phyloP scores from a whole-genome alignment of 2,888 invertebrate species.

The Endotricha flammealis region DNA sequence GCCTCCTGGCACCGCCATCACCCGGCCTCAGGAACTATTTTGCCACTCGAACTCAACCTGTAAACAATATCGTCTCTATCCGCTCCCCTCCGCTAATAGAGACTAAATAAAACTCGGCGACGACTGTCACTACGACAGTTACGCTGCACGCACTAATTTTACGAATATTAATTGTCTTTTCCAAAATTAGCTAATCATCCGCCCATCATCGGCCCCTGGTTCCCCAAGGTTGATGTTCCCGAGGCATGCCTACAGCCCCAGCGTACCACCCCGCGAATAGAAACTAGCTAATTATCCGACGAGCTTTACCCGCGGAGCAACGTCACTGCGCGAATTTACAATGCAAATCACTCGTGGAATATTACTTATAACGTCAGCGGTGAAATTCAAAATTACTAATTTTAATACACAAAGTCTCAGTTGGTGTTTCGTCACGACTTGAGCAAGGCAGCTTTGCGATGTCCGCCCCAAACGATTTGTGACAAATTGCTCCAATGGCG shows the following conservation, averaged over 20 bases:
- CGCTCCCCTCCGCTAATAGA: slow-evolving; percentile 14
- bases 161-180: slow-evolving; percentile 37
- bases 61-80: slow-evolving; percentile 52
- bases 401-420: slow-evolving; percentile 74
- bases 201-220: too few relatives aligned
- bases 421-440: slow-evolving; percentile 66
- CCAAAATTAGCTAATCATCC: slow-evolving; percentile 25
- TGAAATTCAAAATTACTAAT: slow-evolving; percentile 75
- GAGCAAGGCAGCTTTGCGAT: slow-evolving; percentile 62
- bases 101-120: slow-evolving; percentile 39
- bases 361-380: slow-evolving; percentile 72
- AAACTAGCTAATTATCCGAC: slow-evolving; percentile 74
- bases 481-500: slow-evolving; percentile 54
- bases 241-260: slow-evolving; percentile 51
- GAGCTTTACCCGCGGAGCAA: slow-evolving; percentile 67
- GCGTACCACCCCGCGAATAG: slow-evolving; percentile 61
- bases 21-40: slow-evolving; percentile 57
- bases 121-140: slow-evolving; percentile 32
- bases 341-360: slow-evolving; percentile 74
- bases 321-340: slow-evolving; percentile 74
- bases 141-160: slow-evolving; percentile 33
- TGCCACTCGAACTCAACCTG: slow-evolving; percentile 46
- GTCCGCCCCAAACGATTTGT: slow-evolving; percentile 40
- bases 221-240: slow-evolving; percentile 46
- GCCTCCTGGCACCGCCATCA: slow-evolving; percentile 76